Percentiles rank a stretch among this genome's conserved stretches.
phyloP scores from a whole-genome alignment of 2,888 invertebrate genomes.

The Tetheella fluctuosa region DNA sequence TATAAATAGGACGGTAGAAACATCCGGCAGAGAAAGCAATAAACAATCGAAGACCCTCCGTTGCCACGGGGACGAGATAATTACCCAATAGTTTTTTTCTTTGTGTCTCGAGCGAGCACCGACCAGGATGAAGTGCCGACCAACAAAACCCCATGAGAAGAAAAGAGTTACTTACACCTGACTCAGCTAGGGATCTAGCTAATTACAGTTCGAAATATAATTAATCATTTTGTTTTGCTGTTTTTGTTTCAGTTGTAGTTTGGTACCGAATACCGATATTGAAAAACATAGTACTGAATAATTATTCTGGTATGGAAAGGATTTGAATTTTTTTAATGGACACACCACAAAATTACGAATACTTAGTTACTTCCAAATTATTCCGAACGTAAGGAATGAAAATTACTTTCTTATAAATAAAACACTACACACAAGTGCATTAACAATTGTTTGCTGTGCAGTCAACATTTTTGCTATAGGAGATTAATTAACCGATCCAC shows the following conservation, averaged over 20 bases:
- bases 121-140: conserved; percentile 51
- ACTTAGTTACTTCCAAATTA: too few relatives aligned
- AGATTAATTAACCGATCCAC: conserved; percentile 34
- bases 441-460: background rate
- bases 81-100: conserved; percentile 55
- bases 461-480: conserved; percentile 20
- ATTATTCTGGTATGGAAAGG: too few relatives aligned
- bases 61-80: conserved; percentile 66
- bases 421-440: background rate
- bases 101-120: conserved; percentile 43
- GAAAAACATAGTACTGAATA: too few relatives aligned
- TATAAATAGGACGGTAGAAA: conserved; percentile 54
- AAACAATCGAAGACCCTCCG: conserved; percentile 73
- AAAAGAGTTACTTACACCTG: conserved; percentile 36
- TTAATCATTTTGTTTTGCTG: background rate
- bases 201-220: background rate
- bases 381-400: too few relatives aligned
- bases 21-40: conserved; percentile 72
- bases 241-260: background rate
- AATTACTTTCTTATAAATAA: background rate
- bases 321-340: background rate
- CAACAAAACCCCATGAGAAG: conserved; percentile 46
- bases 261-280: background rate
- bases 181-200: conserved; percentile 21
- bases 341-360: too few relatives aligned